Evolutionary conservation across 2,113 vertebrate genomes (phyloP), one percentile per base, ranked within the genome.

Genomic region (Oreochromis tanganicae): DNA sequence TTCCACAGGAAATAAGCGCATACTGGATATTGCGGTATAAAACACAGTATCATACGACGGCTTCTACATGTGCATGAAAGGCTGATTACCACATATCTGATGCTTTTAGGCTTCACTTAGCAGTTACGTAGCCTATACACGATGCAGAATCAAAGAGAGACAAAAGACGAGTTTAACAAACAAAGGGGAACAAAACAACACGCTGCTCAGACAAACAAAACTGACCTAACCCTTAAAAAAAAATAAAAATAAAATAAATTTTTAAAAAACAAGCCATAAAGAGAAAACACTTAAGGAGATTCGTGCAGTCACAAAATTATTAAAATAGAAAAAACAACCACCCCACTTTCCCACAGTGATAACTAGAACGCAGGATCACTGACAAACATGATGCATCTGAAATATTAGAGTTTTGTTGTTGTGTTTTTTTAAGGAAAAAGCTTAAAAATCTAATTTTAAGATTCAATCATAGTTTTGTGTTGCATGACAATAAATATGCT

Each of bases 11-110:
- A 86, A 48, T 68, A 89, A 91, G 89, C 90, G 91, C 87, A 90
- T n/a, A 92, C 85, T 48, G 80, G 87, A 91, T 86, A 93, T 46
- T 81, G 86, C 84, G 88, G 85, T 89, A 78, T 87, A 87, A 90
- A 90, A 93, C 87, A 88, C 13, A 84, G 73, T 89, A 91, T 83
- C 86, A 91, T 91, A 90, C 84, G 80, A 94, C 81, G 89, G 86
- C 88, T 84, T 90, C 54, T 88, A 91, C 86, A 80, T 88, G 84
- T 94, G 89, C 92, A 87, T 91, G 90, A 92, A 90, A 93, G 84
- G 85, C 91, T 80, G 75, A 86, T 90, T 87, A 90, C 59, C 57
- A 85, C 89, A 84, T 87, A 86, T 88, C 85, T 80, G 71, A 89
- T 89, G 87, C 85, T 84, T 88, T 92, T 81, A 90, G 88, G 83